A percentile compares a stretch with the other conserved stretches of the same genome.
phyloP scores from a whole-genome alignment of 2,888 invertebrate species.

The Linnaemya tessellans region DNA sequence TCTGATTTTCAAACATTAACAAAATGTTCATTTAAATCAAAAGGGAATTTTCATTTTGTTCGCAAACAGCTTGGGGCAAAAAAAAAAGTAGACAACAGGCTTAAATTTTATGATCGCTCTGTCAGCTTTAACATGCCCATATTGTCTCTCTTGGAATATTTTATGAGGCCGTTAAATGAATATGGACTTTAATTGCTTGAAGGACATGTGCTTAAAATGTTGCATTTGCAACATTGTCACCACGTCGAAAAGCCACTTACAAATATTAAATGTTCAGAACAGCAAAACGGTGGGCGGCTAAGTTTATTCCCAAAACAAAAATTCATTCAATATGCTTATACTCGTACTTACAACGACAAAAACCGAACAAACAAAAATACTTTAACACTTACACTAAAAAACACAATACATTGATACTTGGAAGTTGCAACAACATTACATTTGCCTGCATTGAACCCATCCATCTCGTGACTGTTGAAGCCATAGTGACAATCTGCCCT shows the following conservation, averaged over 20 bases:
- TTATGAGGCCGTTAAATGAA: conserved; percentile 71
- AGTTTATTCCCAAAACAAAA: conserved; percentile 26
- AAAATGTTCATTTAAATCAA: conserved; percentile 35
- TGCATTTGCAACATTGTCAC: conserved; percentile 70
- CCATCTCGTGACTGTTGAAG: conserved; percentile 32
- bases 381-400: conserved; percentile 26
- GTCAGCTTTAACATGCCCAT: conserved; percentile 47
- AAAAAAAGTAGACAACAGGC: conserved; percentile 29
- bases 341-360: background rate
- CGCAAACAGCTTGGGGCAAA: background rate
- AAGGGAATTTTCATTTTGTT: conserved; percentile 29
- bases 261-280: conserved; percentile 68
- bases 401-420: conserved; percentile 27
- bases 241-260: conserved; percentile 69
- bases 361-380: conserved; percentile 36
- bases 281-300: conserved; percentile 32
- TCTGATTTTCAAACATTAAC: background rate
- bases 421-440: conserved; percentile 30
- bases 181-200: conserved; percentile 71
- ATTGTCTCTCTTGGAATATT: conserved; percentile 60
- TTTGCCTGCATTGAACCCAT: conserved; percentile 34
- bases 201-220: conserved; percentile 73
- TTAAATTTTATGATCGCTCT: conserved; percentile 61
- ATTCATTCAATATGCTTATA: conserved; percentile 44
- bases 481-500: conserved; percentile 50